Conservation (phyloP, 1,140 invertebrate genomes). For the Drosophila baimaii region DNA sequence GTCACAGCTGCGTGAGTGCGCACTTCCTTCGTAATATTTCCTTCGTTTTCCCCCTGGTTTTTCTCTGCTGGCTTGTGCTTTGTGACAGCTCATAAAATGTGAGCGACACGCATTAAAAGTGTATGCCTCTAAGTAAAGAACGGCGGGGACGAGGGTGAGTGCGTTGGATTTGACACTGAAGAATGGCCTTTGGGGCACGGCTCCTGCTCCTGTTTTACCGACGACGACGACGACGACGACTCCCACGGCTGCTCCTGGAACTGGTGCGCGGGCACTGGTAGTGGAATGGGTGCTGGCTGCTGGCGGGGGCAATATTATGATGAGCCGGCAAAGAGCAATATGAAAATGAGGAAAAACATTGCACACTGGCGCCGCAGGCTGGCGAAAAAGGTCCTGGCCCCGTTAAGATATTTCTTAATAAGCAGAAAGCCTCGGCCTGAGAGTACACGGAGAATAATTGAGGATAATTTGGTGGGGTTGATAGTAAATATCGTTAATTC, state of each 20-base stretch:
- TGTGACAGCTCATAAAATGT: slow-evolving; percentile 82
- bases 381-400: slow-evolving; percentile 45
- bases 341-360: slow-evolving; percentile 71
- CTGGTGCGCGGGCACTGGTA: not conserved
- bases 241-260: slow-evolving; percentile 7
- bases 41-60: slow-evolving; percentile 43
- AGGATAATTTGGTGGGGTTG: too few species aligned
- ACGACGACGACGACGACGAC: not conserved
- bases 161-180: slow-evolving; percentile 74
- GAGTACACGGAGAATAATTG: slow-evolving; percentile 15
- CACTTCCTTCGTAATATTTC: slow-evolving; percentile 66
- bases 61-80: slow-evolving; percentile 56
- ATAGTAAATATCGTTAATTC: too few species aligned
- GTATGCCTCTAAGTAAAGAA: slow-evolving; percentile 43
- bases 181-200: slow-evolving; percentile 68
- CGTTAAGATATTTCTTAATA: slow-evolving; percentile 66
- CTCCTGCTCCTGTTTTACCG: slow-evolving; percentile 18
- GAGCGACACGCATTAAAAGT: slow-evolving; percentile 80
- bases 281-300: slow-evolving; percentile 13
- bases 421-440: slow-evolving; percentile 54
- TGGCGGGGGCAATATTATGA: slow-evolving; percentile 66
- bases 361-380: slow-evolving; percentile 54
- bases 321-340: slow-evolving; percentile 73
- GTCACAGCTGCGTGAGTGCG: slow-evolving; percentile 78
- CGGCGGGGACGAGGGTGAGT: slow-evolving; percentile 21